Base-by-base conservation (phyloP, 2,888 invertebrate genomes). In the Mycogona germanica region DNA sequence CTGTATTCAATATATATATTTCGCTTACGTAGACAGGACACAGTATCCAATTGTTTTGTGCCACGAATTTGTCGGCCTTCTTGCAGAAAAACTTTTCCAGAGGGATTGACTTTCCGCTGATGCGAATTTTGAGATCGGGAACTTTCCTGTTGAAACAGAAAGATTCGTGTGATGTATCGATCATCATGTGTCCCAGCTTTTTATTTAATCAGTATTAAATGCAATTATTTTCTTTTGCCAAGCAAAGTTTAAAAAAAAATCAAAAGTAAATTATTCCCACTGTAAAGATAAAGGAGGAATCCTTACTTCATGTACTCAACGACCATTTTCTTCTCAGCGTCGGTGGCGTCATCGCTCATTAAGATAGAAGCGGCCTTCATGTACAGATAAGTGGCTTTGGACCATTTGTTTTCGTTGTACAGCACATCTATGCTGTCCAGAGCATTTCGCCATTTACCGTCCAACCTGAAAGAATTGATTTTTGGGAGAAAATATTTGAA, bases 31-130 rank as follows among this genome's bases (percentile, higher is more conserved):
- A 73, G 21, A 82, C 82, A 1, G 96, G 93, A 61, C 95, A 74
- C 4, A 84, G 71, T 25, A 97, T 74, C 38, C 73, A 74, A 50
- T 81, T 76, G 49, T 80, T 78, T 68, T 92, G 89, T 35, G 76
- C 76, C 58, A 79, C 76, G 70, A 80, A 95, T 49, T 91, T 77
- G 60, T 81, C 79, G 42, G 88, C 79, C 62, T 89, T 87, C 65
- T 82, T 84, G n/a, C 87, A 79, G 44, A 86, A 84, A 71, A 95
- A 96, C 70, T 97, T 97, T 71, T 97, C 96, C 80, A 95, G 84
- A 1, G 97, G 96, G 59, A 97, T 72, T 0, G 95, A 95, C 72
- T 96, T 96, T 0, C 97, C 96, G 29, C 95, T 93, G 53, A 96
- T 87, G 35, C 38, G 38, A 9, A 49, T n/a, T 29, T 37, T 51